phyloP scores from a whole-genome alignment of 2,797 vertebrate genomes.

The Eulemur albifrons region DNA sequence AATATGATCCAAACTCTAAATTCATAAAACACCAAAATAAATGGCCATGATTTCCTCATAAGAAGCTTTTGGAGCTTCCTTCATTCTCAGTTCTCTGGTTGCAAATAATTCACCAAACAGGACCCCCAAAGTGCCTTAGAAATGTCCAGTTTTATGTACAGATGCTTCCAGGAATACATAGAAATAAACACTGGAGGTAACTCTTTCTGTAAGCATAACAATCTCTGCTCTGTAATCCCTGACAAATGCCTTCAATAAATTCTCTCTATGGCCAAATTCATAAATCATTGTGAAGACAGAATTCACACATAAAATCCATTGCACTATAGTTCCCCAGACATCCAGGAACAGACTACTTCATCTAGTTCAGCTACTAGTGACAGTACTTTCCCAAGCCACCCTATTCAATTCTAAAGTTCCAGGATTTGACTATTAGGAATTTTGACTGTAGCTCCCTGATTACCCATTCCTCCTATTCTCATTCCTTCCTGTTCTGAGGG shows the following conservation, averaged over 20 bases:
- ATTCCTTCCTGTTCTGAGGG: background rate
- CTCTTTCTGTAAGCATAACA: slow-evolving; percentile 46
- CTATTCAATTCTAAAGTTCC: slow-evolving; percentile 72
- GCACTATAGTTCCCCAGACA: background rate
- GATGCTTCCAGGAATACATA: slow-evolving; percentile 66
- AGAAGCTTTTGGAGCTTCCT: slow-evolving; percentile 48
- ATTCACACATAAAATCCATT: slow-evolving; percentile 54
- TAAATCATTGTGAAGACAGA: slow-evolving; percentile 46
- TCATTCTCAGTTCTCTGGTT: slow-evolving; percentile 32
- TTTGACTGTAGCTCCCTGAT: slow-evolving; percentile 63
- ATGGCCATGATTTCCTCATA: background rate
- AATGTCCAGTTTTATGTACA: slow-evolving; percentile 63
- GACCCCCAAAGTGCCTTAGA: slow-evolving; percentile 59
- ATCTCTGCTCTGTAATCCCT: slow-evolving; percentile 62
- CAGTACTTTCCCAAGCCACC: slow-evolving; percentile 25
- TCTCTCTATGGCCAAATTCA: slow-evolving; percentile 13
- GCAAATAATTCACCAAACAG: slow-evolving; percentile 70
- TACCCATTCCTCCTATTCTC: slow-evolving; percentile 38
- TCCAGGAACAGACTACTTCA: background rate
- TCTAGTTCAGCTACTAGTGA: slow-evolving; percentile 62
- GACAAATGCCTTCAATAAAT: slow-evolving; percentile 67
- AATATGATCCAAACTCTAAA: slow-evolving; percentile 52
- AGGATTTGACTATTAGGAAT: slow-evolving; percentile 62
- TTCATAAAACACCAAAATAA: slow-evolving; percentile 46
- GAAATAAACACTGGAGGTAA: slow-evolving; percentile 62